Evolutionary conservation across 2,113 vertebrate species (phyloP), one percentile per base, ranked within the genome.

Genomic region (Poecile atricapillus): DNA sequence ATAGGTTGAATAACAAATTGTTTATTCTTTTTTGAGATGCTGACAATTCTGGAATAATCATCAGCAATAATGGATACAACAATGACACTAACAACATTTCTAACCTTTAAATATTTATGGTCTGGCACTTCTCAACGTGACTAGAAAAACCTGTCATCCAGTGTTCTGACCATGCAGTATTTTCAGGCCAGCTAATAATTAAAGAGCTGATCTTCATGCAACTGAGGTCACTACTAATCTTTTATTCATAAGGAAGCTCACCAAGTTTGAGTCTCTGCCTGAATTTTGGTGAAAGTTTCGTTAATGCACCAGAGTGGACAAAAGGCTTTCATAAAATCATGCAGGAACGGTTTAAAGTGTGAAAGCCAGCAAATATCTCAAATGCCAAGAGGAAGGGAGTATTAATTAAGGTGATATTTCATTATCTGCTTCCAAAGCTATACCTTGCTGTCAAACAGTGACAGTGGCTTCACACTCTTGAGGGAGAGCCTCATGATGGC

Each of bases 401-500:
- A 46, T 39, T 18, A n/a, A 33, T 11, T 5, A 46, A 19, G 16
- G 56, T 6, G 55, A 0, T 7, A 33, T 7, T 49, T 21, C n/a
- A 22, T 8, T 1, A 33, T 12, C 13, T 7, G 11, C 21, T 63
- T 63, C 68, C 14, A 22, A n/a, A 70, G 23, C 21, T 96, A 28
- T 87, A 99, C 99, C 98, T 99, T 99, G 95, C 98, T 99, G 63
- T 99, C 99, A 74, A 99, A 99, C 39, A 99, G 98, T 1, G 98
- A 95, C 39, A 99, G 98, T 0, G 99, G 99, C 97, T 99, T 99
- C 74, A 99, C 97, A 0, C 84, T 76, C 96, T 98, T 99, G 69
- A 99, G 92, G 0, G 97, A 96, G 87, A 99, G 99, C 92, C 97
- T 98, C 98, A 99, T 99, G 77, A 98, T 85, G 7, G 98, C 98